Conservation (phyloP, 2,797 vertebrate genomes). For the Chloroceryle amazona region DNA sequence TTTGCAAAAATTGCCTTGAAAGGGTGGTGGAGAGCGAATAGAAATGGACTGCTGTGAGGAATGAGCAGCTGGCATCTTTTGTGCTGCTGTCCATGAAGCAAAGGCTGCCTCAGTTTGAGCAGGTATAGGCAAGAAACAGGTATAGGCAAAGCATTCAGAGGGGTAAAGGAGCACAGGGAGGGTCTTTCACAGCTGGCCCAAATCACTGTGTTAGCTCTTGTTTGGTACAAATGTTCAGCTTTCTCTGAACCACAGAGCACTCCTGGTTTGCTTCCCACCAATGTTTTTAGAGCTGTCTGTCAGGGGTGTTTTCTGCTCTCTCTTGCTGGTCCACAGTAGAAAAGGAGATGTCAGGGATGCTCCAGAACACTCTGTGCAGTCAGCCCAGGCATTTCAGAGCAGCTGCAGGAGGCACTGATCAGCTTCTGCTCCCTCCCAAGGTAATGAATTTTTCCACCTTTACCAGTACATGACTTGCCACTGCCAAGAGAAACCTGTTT, state of each 20-base stretch:
- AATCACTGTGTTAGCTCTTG: not conserved
- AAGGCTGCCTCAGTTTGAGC: not conserved
- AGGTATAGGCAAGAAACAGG: not conserved
- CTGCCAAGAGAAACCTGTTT: not conserved
- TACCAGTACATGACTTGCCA: not conserved
- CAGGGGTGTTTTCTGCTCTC: not conserved
- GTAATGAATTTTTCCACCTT: not conserved
- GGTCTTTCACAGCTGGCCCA: not conserved
- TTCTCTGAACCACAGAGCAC: fast-evolving
- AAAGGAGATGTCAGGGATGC: not conserved
- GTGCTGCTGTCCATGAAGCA: not conserved
- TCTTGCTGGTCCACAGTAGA: not conserved
- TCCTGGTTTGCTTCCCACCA: not conserved
- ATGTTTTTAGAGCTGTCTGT: not conserved
- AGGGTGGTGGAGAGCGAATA: not conserved
- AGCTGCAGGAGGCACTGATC: not conserved
- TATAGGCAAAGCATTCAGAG: fast-evolving
- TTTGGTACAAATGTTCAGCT: fast-evolving
- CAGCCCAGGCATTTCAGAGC: not conserved
- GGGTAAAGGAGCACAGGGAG: not conserved
- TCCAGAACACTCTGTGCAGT: not conserved
- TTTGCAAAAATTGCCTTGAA: not conserved
- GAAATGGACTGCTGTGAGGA: not conserved
- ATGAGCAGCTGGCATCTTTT: too few species aligned
- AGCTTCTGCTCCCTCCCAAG: not conserved